Evolutionary conservation across 2,797 vertebrate species (phyloP), one percentile per base, ranked within the genome.

Genomic region (Trachurus trachurus): DNA sequence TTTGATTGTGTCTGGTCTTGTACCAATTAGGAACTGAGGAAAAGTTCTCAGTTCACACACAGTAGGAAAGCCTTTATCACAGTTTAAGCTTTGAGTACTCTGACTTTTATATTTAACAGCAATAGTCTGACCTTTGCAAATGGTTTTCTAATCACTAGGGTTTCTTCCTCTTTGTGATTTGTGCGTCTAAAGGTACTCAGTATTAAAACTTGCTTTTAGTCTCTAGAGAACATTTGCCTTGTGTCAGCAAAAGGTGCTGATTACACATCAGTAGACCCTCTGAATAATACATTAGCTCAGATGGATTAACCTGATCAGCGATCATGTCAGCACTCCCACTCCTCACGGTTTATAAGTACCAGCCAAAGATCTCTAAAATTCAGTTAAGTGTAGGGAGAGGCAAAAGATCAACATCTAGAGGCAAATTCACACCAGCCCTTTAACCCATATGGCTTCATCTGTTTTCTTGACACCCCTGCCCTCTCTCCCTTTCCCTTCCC

Each of bases 381-480:
- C 53, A 21, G 49, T 76, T 37, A 26, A 70, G 49, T 57, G 39
- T 40, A 6, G 12, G 58, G 69, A 57, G 21, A 40, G 6, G 45
- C 15, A 16, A 31, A 64, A 59, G 45, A 83, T 70, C 64, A 85
- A 66, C 79, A 91, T 87, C 81, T 86, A 75, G 81, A 82, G 90
- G 87, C 89, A 92, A 87, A 88, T 89, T 91, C 86, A 88, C 91
- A 89, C 88, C 83, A 79, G 60, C 56, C 84, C 74, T 80, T 81
- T 70, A 72, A 78, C 72, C 76, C 76, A 76, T 78, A 85, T 88
- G 83, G 75, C 66, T 86, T 88, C 81, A 84, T 88, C 72, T 79
- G 57, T 85, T 78, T 82, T 72, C 45, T 81, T 83, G 66, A 86
- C 87, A 78, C 81, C 71, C 71, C 37, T 85, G 63, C 78, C 67